These are phyloP conservation scores for Salticus scenicus DNA, from an alignment of 2,888 invertebrate species.

Conservation along the genomic window DNA sequence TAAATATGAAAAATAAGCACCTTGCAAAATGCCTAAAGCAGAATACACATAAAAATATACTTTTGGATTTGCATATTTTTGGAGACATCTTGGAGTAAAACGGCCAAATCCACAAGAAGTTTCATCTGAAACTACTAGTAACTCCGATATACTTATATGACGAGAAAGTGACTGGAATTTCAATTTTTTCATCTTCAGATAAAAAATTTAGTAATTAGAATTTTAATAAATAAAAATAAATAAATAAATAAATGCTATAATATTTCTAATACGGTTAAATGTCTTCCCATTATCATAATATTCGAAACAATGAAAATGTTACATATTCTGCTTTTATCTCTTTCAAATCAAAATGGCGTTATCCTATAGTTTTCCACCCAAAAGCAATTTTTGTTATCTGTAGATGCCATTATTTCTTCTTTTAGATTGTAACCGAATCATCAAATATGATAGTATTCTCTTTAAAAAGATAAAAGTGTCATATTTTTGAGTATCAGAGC, in stretches of 20 bases:
- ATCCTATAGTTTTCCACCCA: background rate
- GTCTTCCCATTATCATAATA: too few relatives aligned
- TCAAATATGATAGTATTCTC: background rate
- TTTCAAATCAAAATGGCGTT: background rate
- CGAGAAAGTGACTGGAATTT: background rate
- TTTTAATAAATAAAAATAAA: too few relatives aligned
- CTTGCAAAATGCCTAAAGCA: conserved; percentile 65
- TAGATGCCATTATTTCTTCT: background rate
- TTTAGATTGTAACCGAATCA: background rate
- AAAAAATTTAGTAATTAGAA: background rate
- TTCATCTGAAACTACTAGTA: background rate
- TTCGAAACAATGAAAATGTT: too few relatives aligned
- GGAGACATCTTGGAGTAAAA: conserved; percentile 70
- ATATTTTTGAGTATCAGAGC: background rate
- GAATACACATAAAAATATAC: conserved; percentile 64
- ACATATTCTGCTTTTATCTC: background rate
- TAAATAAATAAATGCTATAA: too few relatives aligned
- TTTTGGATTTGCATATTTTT: conserved; percentile 69
- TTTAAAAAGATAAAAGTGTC: background rate
- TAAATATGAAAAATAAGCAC: conserved; percentile 68
- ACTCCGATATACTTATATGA: background rate
- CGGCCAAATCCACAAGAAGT: conserved; percentile 67
- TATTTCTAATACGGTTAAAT: too few relatives aligned
- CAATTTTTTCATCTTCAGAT: background rate
- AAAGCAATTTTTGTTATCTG: background rate